A percentile compares a stretch with the other conserved stretches of the same genome.
These are phyloP conservation scores for Chelonus formosanus DNA, from an alignment of 2,888 invertebrate species.

Conservation along the genomic window DNA sequence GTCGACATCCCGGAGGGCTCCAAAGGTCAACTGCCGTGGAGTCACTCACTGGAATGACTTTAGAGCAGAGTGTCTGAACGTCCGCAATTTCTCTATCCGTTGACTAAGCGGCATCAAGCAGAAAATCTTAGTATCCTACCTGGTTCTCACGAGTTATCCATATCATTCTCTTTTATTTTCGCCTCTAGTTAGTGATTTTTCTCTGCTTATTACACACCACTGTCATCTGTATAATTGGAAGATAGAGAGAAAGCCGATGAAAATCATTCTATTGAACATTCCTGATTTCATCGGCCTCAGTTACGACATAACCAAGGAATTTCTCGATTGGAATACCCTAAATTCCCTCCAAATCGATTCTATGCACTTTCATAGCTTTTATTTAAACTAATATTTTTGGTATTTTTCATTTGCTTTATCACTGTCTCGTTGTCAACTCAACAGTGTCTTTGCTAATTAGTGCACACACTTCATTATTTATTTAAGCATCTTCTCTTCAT, in stretches of 20 bases:
- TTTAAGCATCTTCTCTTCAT: not conserved
- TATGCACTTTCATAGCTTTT: constrained; percentile 14
- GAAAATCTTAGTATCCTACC: not conserved
- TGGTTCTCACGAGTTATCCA: not conserved
- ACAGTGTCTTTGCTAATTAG: not conserved
- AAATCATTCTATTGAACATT: constrained; percentile 35
- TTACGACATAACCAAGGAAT: constrained; percentile 56
- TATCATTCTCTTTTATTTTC: not conserved
- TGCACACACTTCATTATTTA: not conserved
- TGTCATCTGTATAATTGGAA: constrained; percentile 7
- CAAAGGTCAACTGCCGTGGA: constrained; percentile 33
- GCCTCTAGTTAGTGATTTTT: not conserved
- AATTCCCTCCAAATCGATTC: constrained; percentile 49
- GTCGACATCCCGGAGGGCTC: constrained; percentile 16
- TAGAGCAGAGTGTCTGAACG: constrained; percentile 1
- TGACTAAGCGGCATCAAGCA: constrained; percentile 4
- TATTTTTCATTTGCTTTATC: not conserved
- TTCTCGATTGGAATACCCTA: constrained; percentile 61
- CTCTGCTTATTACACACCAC: not conserved
- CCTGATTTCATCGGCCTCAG: constrained; percentile 47
- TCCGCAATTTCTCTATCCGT: constrained; percentile 22
- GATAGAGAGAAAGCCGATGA: constrained; percentile 14
- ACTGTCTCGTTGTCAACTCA: not conserved
- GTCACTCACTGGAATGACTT: constrained; percentile 34
- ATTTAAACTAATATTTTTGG: not conserved